These are phyloP conservation scores for Drosophila mauritiana DNA, from an alignment of 1,140 invertebrate species.

Conservation along the genomic window DNA sequence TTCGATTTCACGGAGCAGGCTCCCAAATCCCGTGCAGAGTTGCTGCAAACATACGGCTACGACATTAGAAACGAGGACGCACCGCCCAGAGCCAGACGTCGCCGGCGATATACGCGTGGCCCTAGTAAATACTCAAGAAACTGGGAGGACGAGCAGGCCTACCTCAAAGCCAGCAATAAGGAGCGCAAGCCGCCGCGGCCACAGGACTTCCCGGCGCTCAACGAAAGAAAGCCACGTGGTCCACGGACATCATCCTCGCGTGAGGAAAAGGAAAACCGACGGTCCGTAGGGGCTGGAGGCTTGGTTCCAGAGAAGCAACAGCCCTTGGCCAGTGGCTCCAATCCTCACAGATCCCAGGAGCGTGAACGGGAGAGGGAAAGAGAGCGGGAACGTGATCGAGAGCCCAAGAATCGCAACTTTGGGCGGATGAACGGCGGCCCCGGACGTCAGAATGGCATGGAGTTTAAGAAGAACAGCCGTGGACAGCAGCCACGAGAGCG, in stretches of 20 bases:
- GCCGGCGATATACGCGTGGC: slow-evolving; percentile 93
- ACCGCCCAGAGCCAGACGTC: slow-evolving; percentile 92
- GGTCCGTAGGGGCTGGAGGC: slow-evolving; percentile 21
- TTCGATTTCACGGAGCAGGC: slow-evolving; percentile 91
- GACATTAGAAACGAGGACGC: slow-evolving; percentile 97
- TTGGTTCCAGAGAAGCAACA: slow-evolving; percentile 37
- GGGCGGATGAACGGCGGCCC: slow-evolving; percentile 53
- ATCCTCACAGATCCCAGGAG: slow-evolving; percentile 42
- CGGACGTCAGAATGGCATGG: slow-evolving; percentile 64
- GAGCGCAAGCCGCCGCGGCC: slow-evolving; percentile 75
- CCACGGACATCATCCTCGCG: slow-evolving; percentile 48
- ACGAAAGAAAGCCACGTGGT: slow-evolving; percentile 61
- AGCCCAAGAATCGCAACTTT: slow-evolving; percentile 59
- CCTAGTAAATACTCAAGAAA: slow-evolving; percentile 96
- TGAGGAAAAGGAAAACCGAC: slow-evolving; percentile 81
- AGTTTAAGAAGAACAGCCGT: slow-evolving; percentile 64
- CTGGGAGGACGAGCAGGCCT: slow-evolving; percentile 96
- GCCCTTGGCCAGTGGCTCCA: slow-evolving; percentile 3
- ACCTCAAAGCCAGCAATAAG: slow-evolving; percentile 85
- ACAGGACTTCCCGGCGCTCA: slow-evolving; percentile 84
- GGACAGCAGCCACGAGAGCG: slow-evolving; percentile 36
- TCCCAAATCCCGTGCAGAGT: slow-evolving; percentile 94
- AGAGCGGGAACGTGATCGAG: slow-evolving; percentile 42
- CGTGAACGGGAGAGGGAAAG: slow-evolving; percentile 41
- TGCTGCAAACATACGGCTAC: slow-evolving; percentile 96